Evolutionary conservation across 2,113 vertebrate species (phyloP), one percentile per base, ranked within the genome.

Genomic region (Cariama cristata): DNA sequence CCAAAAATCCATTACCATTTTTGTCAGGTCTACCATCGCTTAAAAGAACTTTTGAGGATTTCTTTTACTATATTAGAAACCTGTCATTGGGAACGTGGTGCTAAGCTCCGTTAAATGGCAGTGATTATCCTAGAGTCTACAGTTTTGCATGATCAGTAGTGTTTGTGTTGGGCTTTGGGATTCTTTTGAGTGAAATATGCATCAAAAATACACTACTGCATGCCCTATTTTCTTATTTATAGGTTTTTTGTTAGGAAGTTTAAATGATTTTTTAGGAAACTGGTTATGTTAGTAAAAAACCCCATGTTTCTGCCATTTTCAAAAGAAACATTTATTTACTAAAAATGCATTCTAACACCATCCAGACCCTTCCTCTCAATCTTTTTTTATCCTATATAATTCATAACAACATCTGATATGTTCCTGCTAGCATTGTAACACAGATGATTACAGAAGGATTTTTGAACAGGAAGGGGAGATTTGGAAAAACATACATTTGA

Each of bases 1-100:
- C 95, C 94, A 96, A 96, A 97, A 97, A 75, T 69, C 87, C 69
- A 47, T 96, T 89, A 91, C 67, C 80, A 90, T 96, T 97, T 97
- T 90, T 80, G 89, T 94, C 80, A 90, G 81, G 45, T 69, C 58
- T 94, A 68, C 91, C 45, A 62, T 35, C n/a, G 62, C 42, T 24
- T 44, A 4, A 6, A 83, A 59, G 81, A 87, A 89, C 66, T 87
- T 94, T 3, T 6, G 66, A 62, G 75, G 50, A 73, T 82, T 95
- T 87, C 50, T 85, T 35, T 42, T 40, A 12, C 47, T 69, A 11
- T 58, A 9, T 83, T 80, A 86, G 73, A 53, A 85, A 58, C 24
- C 35, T 50, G 49, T 56, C 60, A 22, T 0, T 67, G 67, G 47
- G 76, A 91, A 5, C 0, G 2, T 49, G 76, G 47, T 19, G 44